Evolutionary conservation across 2,113 vertebrate genomes (phyloP).

Genomic region (Caranx ignobilis): DNA sequence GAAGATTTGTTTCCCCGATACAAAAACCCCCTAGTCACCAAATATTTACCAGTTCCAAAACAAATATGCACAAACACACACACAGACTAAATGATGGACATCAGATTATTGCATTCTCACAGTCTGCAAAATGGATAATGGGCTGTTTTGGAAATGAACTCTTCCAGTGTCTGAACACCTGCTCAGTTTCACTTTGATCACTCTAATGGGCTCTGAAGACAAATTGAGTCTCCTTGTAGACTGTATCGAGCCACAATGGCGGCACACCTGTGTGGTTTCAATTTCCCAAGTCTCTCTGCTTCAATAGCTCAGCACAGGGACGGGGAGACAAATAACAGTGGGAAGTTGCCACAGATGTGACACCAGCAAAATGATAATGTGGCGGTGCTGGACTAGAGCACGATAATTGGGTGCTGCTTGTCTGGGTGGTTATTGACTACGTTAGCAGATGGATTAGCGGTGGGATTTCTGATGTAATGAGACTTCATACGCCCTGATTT

Average conservation of each 20-base stretch:
- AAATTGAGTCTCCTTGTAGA: conserved; percentile 26
- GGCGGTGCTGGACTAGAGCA: conserved; percentile 51
- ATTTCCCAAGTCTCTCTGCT: conserved; percentile 43
- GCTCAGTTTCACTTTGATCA: conserved; percentile 52
- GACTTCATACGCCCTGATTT: neutral
- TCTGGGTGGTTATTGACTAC: conserved; percentile 52
- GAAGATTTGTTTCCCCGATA: neutral
- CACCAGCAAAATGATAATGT: conserved; percentile 52
- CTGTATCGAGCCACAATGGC: conserved; percentile 41
- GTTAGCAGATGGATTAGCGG: conserved; percentile 61
- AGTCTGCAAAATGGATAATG: conserved; percentile 2
- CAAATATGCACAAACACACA: no score
- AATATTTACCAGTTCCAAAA: neutral
- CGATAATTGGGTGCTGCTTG: conserved; percentile 62
- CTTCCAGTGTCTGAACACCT: conserved; percentile 29
- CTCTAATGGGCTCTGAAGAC: conserved; percentile 44
- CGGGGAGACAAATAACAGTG: conserved; percentile 53
- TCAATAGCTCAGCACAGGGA: conserved; percentile 29
- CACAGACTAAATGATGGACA: neutral
- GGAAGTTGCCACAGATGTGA: conserved; percentile 57
- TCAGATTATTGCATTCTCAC: neutral
- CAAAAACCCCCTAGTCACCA: neutral
- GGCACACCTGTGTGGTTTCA: conserved; percentile 51
- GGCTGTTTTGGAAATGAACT: conserved; percentile 11
- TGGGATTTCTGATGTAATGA: conserved; percentile 13